These are phyloP conservation scores for Amphipoea oculea DNA, from an alignment of 2,888 invertebrate genomes.

Conservation along the genomic window DNA sequence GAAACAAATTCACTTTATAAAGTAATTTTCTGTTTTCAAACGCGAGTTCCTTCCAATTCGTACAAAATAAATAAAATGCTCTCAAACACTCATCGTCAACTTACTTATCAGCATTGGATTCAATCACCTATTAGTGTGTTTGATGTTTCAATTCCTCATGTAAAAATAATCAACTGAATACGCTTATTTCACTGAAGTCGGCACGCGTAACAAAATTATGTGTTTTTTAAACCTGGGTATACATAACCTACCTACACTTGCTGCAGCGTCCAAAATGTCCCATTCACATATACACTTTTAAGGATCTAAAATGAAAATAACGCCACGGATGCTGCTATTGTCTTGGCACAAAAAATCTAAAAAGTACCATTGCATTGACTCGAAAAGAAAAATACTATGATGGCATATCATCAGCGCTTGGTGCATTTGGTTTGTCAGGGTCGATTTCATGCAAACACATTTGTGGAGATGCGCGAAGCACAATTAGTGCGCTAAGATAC, in stretches of 20 bases:
- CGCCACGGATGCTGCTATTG: neutral
- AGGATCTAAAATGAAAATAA: neutral
- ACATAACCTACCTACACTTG: no score
- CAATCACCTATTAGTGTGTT: slow-evolving; percentile 19
- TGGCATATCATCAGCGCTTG: neutral
- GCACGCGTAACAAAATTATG: neutral
- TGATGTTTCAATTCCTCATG: slow-evolving; percentile 28
- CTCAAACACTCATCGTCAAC: slow-evolving; percentile 31
- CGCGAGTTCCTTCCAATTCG: neutral
- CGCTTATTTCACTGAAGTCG: neutral
- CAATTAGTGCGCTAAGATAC: neutral
- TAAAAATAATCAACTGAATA: slow-evolving; percentile 25
- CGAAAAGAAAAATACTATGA: neutral
- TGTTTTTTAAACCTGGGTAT: neutral
- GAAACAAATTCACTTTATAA: neutral
- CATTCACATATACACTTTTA: neutral
- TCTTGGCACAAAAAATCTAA: neutral
- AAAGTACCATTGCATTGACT: no score
- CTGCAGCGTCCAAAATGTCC: no score
- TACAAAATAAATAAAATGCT: slow-evolving; percentile 8
- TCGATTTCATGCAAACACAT: no score
- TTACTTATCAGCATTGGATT: slow-evolving; percentile 13
- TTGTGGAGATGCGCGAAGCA: neutral
- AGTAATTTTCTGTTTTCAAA: slow-evolving; percentile 2
- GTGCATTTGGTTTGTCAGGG: neutral